Percentiles rank a stretch among this genome's conserved stretches.
phyloP scores from a whole-genome alignment of 2,797 vertebrate genomes.

The Eulemur mongoz region DNA sequence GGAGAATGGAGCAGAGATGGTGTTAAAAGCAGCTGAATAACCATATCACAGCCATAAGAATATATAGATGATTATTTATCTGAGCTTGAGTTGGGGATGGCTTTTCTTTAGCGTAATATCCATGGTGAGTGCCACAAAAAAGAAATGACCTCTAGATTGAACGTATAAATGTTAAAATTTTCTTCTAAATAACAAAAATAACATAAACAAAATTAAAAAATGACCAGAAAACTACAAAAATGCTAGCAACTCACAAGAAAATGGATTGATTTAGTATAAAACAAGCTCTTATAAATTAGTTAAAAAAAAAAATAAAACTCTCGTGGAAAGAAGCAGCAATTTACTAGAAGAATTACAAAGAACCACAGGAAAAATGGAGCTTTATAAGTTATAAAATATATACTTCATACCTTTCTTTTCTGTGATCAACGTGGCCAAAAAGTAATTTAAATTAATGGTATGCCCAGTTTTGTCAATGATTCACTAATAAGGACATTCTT shows the following conservation, averaged over 20 bases:
- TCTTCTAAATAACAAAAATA: not conserved
- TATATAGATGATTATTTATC: not conserved
- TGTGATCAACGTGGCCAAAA: not conserved
- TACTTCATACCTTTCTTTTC: not conserved
- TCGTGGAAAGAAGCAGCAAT: not conserved
- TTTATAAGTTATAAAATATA: conserved; percentile 10
- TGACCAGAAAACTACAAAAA: conserved; percentile 16
- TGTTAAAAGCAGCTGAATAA: not conserved
- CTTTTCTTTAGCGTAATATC: not conserved
- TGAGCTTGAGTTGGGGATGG: not conserved
- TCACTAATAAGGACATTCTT: conserved; percentile 7
- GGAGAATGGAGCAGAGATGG: not conserved
- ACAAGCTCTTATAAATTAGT: not conserved
- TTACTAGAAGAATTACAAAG: conserved; percentile 15
- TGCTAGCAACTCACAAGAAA: not conserved
- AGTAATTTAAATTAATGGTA: conserved; percentile 52
- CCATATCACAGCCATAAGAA: not conserved
- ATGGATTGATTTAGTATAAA: not conserved
- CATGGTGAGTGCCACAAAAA: not conserved
- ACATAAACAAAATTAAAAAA: not conserved
- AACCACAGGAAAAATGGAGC: not conserved
- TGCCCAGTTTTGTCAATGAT: not conserved
- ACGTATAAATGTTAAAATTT: not conserved
- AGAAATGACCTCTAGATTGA: not conserved
- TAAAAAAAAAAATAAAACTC: conserved; percentile 26